Base-by-base conservation (phyloP, 35 echinoderm and acorn worm species). In the Stichopus chloronotus region DNA sequence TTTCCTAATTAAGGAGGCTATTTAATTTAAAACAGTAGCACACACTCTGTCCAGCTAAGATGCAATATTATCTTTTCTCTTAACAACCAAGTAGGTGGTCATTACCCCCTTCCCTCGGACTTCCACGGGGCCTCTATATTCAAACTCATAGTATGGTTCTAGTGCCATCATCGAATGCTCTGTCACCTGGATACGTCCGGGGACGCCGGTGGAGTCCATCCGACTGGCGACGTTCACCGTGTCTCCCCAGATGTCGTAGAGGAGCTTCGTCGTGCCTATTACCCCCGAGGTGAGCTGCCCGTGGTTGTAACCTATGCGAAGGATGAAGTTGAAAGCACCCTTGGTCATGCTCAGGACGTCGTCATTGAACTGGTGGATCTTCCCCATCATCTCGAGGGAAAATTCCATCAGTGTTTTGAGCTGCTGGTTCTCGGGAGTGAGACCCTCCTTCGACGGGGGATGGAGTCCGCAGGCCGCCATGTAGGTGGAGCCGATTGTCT, bases 191-290 rank as follows among this genome's bases (percentile, higher is more conserved):
- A 99, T 94, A 25, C 89, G 87, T 4, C 92, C 92, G 10, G 97
- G 92, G 59, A 96, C 92, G 78, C 97, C 97, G 1, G 97, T 99
- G 6, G 97, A 99, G 63, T 99, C 95, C 97, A 99, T 99, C 10
- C 97, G 94, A 30, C 97, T 99, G 4, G 97, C 97, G 11, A 99
- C 95, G 86, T 99, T 99, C 17, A 99, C 97, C 2, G 97, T 96
- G 74, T 99, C 97, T 6, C 97, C 97, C 97, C 97, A 99, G 63
- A 99, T 99, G 87, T 99, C 97, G 63, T 99, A 99, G 13, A 99
- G 91, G 21, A 96, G 94, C 92, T 99, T 99, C 8, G 97, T 99
- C 10, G 97, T 99, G 59, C 97, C 97, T 8, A 99, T 99, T 30
- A 99, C 97, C 14, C 97, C 97, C 0, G 97, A 96, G 21, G 95